Conservation (phyloP, 2,888 invertebrate species). For the Brachycybe producta region DNA sequence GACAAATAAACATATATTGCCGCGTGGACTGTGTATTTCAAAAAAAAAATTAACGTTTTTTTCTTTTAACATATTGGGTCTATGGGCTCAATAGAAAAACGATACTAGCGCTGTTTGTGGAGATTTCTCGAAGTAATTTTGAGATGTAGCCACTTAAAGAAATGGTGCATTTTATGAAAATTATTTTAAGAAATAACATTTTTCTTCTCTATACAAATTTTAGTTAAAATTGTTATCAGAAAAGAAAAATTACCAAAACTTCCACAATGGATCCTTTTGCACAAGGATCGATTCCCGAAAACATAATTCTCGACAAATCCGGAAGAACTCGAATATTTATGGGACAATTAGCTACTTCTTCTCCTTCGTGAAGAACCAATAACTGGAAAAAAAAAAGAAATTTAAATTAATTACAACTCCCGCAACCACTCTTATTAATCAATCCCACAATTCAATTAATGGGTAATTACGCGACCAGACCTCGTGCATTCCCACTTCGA, state of each 20-base stretch:
- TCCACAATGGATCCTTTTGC: conserved; percentile 89
- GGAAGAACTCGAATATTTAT: conserved; percentile 74
- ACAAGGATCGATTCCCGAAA: conserved; percentile 86
- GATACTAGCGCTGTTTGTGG: no score
- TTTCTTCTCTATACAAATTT: neutral
- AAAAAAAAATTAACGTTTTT: no score
- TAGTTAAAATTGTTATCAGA: neutral
- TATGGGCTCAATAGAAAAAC: no score
- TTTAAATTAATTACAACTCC: neutral
- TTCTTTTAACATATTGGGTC: no score
- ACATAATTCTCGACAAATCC: conserved; percentile 68
- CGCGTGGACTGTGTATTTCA: neutral
- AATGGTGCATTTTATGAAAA: neutral
- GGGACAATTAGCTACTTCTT: conserved; percentile 46
- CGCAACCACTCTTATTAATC: neutral
- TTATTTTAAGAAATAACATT: neutral
- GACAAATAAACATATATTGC: no score
- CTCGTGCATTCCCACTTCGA: conserved; percentile 87
- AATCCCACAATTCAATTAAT: no score
- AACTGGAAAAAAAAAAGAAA: conserved; percentile 34
- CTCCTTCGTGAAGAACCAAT: conserved; percentile 45
- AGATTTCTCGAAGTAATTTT: no score
- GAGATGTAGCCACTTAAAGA: no score
- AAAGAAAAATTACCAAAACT: conserved; percentile 52
- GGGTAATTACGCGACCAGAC: conserved; percentile 30